Base-by-base conservation (phyloP, 2,888 invertebrate species). In the Aspidapion aeneum region DNA sequence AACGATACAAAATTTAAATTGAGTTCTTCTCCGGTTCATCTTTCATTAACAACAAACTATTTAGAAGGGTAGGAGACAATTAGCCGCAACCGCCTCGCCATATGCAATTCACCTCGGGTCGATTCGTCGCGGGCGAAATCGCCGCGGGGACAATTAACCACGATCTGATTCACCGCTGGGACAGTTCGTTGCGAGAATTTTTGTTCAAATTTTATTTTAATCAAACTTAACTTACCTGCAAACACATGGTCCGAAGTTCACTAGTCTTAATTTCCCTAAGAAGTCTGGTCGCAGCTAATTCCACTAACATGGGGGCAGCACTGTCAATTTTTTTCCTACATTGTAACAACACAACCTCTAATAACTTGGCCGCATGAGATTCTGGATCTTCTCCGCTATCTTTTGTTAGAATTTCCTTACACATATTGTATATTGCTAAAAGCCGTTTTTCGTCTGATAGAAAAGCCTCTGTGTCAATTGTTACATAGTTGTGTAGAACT, bases 401-500 rank as follows among this genome's bases (percentile, higher is more conserved):
- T 61, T 75, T 75, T 21, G 66, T 71, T 12, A 74, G 65, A 18
- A 77, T 72, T 62, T 78, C 78, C 66, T 80, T 80, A 69, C 94
- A 94, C 94, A 99, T 98, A 75, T 96, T 94, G 78, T 93, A 95
- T 80, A 98, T 90, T 56, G 94, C 94, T 69, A 95, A 81, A 65
- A 98, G 85, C 69, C 95, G 88, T 77, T 94, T 90, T 73, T 94
- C 93, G 76, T 96, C 91, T 0, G 94, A 90, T 48, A 98, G 83
- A 80, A 99, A 98, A 16, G 94, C 93, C 63, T 90, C 88, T 0
- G 96, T 96, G 78, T 98, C 98, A 1, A 98, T 92, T 0, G 96
- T 96, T 59, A 99, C 90, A 80, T 97, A 99, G 81, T 98, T 98
- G 81, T 99, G 97, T 22, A 99, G 84, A 3, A 96, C 93, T 0